Conservation (phyloP, 2,113 vertebrate genomes). For the Mastomys natalensis region DNA sequence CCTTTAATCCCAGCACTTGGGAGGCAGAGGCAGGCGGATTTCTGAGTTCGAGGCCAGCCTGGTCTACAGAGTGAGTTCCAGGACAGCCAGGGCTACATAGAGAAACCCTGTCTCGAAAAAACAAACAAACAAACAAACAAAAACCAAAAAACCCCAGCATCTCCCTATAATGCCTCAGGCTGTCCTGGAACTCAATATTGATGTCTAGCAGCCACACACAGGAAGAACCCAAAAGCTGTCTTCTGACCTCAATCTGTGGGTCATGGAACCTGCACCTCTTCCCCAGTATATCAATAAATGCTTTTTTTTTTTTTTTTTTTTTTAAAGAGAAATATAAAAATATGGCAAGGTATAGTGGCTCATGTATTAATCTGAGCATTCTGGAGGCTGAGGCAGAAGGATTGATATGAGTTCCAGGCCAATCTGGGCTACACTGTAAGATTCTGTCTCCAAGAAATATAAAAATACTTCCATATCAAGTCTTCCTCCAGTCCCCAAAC, state of each 20-base stretch:
- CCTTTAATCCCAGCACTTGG: too few relatives aligned
- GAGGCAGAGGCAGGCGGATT: too few relatives aligned
- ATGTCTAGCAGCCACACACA: background rate
- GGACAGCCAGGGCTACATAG: too few relatives aligned
- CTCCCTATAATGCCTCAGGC: background rate
- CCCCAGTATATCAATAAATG: too few relatives aligned
- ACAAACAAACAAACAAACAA: too few relatives aligned
- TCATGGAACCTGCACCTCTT: background rate
- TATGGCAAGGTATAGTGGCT: background rate
- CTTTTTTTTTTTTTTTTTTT: background rate
- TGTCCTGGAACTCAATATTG: background rate
- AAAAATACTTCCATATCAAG: conserved; percentile 4
- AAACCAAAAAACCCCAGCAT: too few relatives aligned
- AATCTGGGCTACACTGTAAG: background rate
- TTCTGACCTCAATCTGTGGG: background rate
- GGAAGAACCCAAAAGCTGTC: background rate
- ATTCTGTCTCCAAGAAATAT: background rate
- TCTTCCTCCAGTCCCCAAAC: background rate
- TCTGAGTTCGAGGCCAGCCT: too few relatives aligned
- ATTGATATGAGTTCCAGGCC: background rate
- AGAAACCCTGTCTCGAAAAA: too few relatives aligned
- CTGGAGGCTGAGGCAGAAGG: background rate
- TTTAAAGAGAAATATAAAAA: background rate
- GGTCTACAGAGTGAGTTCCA: too few relatives aligned
- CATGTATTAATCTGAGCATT: background rate